phyloP scores from a whole-genome alignment of 2,113 vertebrate genomes.

The Lophura nycthemera region DNA sequence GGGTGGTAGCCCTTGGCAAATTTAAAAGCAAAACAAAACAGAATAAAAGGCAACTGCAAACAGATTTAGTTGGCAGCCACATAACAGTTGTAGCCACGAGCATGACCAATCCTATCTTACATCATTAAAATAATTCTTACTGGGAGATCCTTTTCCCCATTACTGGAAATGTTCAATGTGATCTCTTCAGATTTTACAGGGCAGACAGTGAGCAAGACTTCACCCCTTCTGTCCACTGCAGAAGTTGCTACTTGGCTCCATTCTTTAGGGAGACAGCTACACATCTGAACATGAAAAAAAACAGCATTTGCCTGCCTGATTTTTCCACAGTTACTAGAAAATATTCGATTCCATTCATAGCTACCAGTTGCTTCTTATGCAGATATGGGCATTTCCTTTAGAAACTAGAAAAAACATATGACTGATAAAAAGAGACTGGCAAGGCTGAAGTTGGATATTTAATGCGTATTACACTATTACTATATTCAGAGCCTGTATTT shows the following conservation, averaged over 20 bases:
- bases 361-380: not conserved
- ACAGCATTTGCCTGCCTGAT: not conserved
- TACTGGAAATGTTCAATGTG: rapidly evolving
- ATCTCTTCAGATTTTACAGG: not conserved
- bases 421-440: not conserved
- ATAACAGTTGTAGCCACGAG: not conserved
- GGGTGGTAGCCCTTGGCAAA: not conserved
- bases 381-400: not conserved
- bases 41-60: not conserved
- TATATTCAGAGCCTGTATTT: not conserved
- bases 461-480: not conserved
- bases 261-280: rapidly evolving
- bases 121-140: not conserved
- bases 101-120: not conserved
- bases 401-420: not conserved
- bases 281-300: not conserved
- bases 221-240: not conserved
- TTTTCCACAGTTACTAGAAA: not conserved
- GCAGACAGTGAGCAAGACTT: not conserved
- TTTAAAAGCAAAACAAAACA: not conserved
- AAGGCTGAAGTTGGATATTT: not conserved
- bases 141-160: not conserved
- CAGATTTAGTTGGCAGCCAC: rapidly evolving
- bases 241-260: not conserved
- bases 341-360: not conserved